Conservation (phyloP, 2,888 invertebrate species). For the Drosophila maculinotata region DNA sequence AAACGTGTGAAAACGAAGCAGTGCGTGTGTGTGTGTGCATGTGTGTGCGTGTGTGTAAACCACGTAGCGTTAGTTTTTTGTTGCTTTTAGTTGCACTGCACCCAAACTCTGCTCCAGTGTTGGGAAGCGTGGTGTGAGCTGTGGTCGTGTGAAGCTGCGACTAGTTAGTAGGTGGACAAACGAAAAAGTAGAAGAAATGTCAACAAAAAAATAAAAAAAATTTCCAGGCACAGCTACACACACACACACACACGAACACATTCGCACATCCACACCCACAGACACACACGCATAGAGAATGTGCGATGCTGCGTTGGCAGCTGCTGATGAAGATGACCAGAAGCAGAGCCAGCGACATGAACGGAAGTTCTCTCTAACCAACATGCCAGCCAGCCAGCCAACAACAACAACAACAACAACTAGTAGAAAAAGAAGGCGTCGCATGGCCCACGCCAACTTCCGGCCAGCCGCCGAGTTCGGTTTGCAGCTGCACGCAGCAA, state of each 20-base stretch:
- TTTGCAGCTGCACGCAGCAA: slow-evolving; percentile 75
- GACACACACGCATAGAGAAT: slow-evolving; percentile 26
- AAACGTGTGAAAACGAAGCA: slow-evolving; percentile 69
- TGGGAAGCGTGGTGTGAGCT: slow-evolving; percentile 18
- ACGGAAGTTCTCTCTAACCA: slow-evolving; percentile 80
- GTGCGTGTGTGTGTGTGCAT: slow-evolving; percentile 5
- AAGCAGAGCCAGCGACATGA: slow-evolving; percentile 54
- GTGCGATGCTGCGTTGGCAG: slow-evolving; percentile 56
- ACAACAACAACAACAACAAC: slow-evolving; percentile 38
- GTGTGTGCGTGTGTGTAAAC: slow-evolving; percentile 27
- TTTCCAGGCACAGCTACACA: slow-evolving; percentile 29
- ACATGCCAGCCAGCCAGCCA: slow-evolving; percentile 56
- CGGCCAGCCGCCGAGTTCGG: slow-evolving; percentile 49
- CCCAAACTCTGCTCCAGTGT: slow-evolving; percentile 27
- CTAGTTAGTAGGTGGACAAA: slow-evolving; percentile 77
- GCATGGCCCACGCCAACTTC: slow-evolving; percentile 60
- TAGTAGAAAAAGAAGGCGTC: slow-evolving; percentile 57
- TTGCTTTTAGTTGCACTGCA: slow-evolving; percentile 46
- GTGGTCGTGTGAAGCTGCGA: slow-evolving; percentile 38
- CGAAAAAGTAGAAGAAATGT: slow-evolving; percentile 54
- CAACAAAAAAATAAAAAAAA: slow-evolving; percentile 38
- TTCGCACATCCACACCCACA: slow-evolving; percentile 7
- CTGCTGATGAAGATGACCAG: slow-evolving; percentile 81
- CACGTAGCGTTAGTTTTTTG: slow-evolving; percentile 42
- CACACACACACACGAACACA: slow-evolving; percentile 1